A percentile compares a stretch with the other conserved stretches of the same genome.
Conservation (phyloP, 2,113 vertebrate species). For the Engystomops pustulosus region DNA sequence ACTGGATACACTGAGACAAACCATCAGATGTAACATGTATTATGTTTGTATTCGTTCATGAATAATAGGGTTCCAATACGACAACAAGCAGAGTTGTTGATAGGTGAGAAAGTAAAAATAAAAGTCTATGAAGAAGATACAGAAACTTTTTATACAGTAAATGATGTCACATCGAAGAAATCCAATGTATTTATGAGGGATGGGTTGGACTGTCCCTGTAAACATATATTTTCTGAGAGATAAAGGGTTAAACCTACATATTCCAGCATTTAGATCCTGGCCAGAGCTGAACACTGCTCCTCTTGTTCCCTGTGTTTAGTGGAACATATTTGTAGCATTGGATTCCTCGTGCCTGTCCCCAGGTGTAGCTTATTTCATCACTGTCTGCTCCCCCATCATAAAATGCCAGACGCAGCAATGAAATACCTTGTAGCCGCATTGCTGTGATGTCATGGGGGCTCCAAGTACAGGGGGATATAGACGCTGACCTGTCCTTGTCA, state of each 20-base stretch:
- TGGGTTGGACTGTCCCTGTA: neutral
- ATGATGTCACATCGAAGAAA: too few species aligned
- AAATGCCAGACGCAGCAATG: neutral
- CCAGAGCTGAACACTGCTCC: neutral
- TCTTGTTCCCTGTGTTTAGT: conserved; percentile 31
- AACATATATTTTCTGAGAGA: neutral
- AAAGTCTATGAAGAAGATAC: too few species aligned
- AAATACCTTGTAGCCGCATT: neutral
- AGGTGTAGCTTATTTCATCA: conserved; percentile 6
- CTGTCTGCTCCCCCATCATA: conserved; percentile 9
- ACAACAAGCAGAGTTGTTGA: too few species aligned
- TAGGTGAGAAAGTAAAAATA: too few species aligned
- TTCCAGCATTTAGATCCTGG: neutral
- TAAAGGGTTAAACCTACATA: neutral
- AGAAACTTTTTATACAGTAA: too few species aligned
- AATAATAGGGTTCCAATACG: too few species aligned
- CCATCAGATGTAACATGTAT: too few species aligned
- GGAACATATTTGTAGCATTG: neutral
- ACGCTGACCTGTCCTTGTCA: neutral
- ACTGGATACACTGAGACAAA: too few species aligned
- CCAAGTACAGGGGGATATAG: neutral
- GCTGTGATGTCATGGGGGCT: conserved; percentile 6
- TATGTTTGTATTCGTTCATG: too few species aligned
- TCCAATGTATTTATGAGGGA: neutral
- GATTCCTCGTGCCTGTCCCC: neutral